Conservation (phyloP, 2,113 vertebrate genomes). For the Calypte anna region DNA sequence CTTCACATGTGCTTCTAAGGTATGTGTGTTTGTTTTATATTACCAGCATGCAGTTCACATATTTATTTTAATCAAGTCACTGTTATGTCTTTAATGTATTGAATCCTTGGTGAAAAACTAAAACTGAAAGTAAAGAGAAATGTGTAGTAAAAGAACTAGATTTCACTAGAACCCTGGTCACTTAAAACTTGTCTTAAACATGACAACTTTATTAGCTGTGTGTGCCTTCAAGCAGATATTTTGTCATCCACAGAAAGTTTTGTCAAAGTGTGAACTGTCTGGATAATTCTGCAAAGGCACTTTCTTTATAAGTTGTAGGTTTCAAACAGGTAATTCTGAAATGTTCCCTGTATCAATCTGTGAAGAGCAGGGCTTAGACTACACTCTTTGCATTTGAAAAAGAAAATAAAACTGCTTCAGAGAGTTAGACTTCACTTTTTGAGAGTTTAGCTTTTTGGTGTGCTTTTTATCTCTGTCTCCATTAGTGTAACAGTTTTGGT, state of each 20-base stretch:
- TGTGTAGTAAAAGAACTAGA: not conserved
- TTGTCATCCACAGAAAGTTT: not conserved
- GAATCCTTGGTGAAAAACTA: not conserved
- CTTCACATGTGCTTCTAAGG: not conserved
- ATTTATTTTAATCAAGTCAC: not conserved
- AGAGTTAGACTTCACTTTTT: not conserved
- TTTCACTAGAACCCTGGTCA: not conserved
- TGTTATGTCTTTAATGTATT: not conserved
- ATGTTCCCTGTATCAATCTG: conserved; percentile 56
- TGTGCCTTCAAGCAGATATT: not conserved
- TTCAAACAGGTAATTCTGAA: not conserved
- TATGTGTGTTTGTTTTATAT: not conserved
- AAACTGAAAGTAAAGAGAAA: not conserved
- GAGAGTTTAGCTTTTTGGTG: not conserved
- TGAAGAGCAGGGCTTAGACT: not conserved
- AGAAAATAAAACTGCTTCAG: not conserved
- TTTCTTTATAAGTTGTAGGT: not conserved
- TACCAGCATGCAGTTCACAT: not conserved
- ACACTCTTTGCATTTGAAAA: not conserved
- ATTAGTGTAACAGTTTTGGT: not conserved
- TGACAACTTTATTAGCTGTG: not conserved
- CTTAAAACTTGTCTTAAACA: not conserved
- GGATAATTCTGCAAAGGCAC: not conserved
- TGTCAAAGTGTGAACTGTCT: not conserved
- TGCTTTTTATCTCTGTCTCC: not conserved